phyloP scores from a whole-genome alignment of 2,888 invertebrate genomes.

The Miltochrista miniata region DNA sequence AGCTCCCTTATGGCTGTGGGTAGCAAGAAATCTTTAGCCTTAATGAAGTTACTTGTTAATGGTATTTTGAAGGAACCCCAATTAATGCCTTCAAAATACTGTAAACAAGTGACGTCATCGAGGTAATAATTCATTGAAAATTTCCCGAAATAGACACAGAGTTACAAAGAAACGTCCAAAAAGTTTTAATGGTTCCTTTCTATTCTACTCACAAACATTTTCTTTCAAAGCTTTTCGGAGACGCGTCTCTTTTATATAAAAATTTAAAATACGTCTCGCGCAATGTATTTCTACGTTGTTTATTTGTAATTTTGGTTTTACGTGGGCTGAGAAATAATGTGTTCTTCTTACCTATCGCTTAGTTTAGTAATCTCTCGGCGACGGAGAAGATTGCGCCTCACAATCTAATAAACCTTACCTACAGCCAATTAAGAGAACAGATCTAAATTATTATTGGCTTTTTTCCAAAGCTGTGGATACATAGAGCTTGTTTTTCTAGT shows the following conservation, averaged over 20 bases:
- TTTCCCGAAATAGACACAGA: background rate
- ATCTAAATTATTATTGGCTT: slow-evolving; percentile 48
- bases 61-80: background rate
- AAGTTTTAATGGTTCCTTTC: slow-evolving; percentile 6
- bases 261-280: slow-evolving; percentile 11
- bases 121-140: background rate
- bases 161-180: background rate
- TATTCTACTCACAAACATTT: slow-evolving; percentile 1
- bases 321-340: slow-evolving; percentile 37
- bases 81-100: background rate
- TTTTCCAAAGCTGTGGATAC: slow-evolving; percentile 23
- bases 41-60: background rate
- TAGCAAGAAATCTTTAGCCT: background rate
- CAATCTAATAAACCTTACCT: slow-evolving; percentile 54
- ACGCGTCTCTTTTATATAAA: slow-evolving; percentile 10
- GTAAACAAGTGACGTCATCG: background rate
- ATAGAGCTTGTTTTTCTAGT: background rate
- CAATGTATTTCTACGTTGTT: slow-evolving; percentile 35
- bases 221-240: slow-evolving; percentile 1
- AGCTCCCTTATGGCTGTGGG: too few relatives aligned
- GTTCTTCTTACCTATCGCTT: slow-evolving; percentile 34
- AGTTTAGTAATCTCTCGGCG: slow-evolving; percentile 39
- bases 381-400: slow-evolving; percentile 54
- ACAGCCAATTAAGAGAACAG: slow-evolving; percentile 56
- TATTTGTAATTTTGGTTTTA: slow-evolving; percentile 36